phyloP scores from a whole-genome alignment of 1,140 invertebrate genomes.

The Hylaeus anthracinus region DNA sequence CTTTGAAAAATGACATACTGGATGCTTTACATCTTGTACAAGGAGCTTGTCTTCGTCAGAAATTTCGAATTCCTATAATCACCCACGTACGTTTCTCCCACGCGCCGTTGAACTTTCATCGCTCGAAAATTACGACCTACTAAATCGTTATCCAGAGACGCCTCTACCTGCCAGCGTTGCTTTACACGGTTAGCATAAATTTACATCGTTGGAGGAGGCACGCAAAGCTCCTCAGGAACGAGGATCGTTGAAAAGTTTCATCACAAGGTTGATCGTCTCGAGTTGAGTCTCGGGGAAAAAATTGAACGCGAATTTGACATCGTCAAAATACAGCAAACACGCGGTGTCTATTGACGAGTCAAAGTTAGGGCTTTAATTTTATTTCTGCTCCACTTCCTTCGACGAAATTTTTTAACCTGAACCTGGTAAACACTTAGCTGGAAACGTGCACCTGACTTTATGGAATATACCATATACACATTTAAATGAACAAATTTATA shows the following conservation, averaged over 20 bases:
- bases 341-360: not conserved
- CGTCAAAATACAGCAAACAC: not conserved
- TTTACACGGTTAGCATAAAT: constrained; percentile 62
- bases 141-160: constrained; percentile 52
- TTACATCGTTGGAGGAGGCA: constrained; percentile 49
- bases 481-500: too few species aligned
- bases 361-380: too few species aligned
- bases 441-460: too few species aligned
- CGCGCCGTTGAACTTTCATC: constrained; percentile 45
- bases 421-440: too few species aligned
- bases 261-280: constrained; percentile 8
- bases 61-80: constrained; percentile 32
- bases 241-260: constrained; percentile 20
- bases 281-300: constrained; percentile 25
- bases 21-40: not conserved
- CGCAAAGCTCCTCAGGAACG: constrained; percentile 22
- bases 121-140: constrained; percentile 40
- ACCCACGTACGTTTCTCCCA: not conserved
- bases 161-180: constrained; percentile 33
- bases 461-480: too few species aligned
- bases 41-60: not conserved
- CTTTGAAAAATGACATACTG: too few species aligned
- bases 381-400: too few species aligned
- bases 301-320: not conserved
- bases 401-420: too few species aligned